Evolutionary conservation across 2,113 vertebrate genomes (phyloP).

Genomic region (Scomber colias): DNA sequence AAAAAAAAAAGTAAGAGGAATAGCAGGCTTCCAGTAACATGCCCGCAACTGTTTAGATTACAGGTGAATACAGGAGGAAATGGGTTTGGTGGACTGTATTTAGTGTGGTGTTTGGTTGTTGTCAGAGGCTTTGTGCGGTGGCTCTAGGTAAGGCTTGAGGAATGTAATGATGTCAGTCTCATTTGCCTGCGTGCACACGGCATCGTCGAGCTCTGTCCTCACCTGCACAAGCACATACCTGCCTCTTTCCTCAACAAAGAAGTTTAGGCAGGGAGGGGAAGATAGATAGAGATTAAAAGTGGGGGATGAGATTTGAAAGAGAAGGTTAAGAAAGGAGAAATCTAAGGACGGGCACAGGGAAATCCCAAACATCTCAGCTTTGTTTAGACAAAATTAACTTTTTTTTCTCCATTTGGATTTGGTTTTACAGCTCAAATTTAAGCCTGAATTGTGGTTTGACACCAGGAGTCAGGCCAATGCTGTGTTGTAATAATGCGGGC

Average conservation of each 20-base stretch:
- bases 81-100: constrained; percentile 36
- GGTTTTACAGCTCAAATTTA: constrained; percentile 6
- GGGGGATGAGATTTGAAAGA: constrained; percentile 23
- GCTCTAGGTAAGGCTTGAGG: constrained; percentile 66
- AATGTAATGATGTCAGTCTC: constrained; percentile 74
- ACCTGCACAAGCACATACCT: constrained; percentile 76
- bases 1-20: not conserved
- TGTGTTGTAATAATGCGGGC: not conserved
- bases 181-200: constrained; percentile 19
- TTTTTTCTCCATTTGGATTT: not conserved
- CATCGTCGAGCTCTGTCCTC: constrained; percentile 39
- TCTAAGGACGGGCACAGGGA: not conserved
- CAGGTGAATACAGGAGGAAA: constrained; percentile 44
- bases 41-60: constrained; percentile 47
- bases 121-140: constrained; percentile 30
- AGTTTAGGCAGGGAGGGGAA: not conserved
- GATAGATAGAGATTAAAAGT: constrained; percentile 25
- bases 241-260: constrained; percentile 61
- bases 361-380: constrained; percentile 46
- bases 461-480: not conserved
- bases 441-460: constrained; percentile 6
- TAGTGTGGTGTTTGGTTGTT: constrained; percentile 49
- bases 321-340: constrained; percentile 26
- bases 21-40: constrained; percentile 14
- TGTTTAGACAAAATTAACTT: constrained; percentile 7